phyloP scores from a whole-genome alignment of 2,888 invertebrate genomes.

The Pyrrhia umbra region DNA sequence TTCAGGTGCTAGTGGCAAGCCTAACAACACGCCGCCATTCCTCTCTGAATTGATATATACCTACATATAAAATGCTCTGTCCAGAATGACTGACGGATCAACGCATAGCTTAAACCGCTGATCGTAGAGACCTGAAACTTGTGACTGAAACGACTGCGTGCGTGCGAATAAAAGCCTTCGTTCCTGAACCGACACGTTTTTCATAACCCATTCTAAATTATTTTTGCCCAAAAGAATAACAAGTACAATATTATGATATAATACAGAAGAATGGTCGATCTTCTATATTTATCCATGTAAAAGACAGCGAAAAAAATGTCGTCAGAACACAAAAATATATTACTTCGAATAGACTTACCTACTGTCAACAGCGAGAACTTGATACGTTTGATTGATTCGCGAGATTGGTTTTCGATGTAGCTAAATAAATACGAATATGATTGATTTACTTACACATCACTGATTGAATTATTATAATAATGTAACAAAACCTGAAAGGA shows the following conservation, averaged over 20 bases:
- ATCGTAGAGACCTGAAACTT: too few species aligned
- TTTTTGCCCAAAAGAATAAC: neutral
- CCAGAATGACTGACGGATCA: too few species aligned
- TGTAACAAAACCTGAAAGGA: too few species aligned
- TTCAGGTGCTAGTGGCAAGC: too few species aligned
- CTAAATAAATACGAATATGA: neutral
- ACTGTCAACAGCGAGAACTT: constrained; percentile 12
- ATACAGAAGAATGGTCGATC: constrained; percentile 12
- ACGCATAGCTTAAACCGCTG: too few species aligned
- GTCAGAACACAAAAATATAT: constrained; percentile 34
- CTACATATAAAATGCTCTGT: too few species aligned
- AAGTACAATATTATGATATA: neutral
- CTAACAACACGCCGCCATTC: too few species aligned
- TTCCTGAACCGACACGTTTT: too few species aligned
- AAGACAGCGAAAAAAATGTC: constrained; percentile 14
- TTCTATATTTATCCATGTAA: constrained; percentile 27
- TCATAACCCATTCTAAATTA: too few species aligned
- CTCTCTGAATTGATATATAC: too few species aligned
- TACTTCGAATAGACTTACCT: constrained; percentile 39
- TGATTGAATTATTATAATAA: neutral
- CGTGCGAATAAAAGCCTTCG: too few species aligned
- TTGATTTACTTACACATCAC: neutral
- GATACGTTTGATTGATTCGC: neutral
- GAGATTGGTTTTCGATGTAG: neutral
- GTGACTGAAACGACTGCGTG: too few species aligned